Evolutionary conservation across 2,113 vertebrate species (phyloP), one percentile per base, ranked within the genome.

Genomic region (Hydrolagus affinis): DNA sequence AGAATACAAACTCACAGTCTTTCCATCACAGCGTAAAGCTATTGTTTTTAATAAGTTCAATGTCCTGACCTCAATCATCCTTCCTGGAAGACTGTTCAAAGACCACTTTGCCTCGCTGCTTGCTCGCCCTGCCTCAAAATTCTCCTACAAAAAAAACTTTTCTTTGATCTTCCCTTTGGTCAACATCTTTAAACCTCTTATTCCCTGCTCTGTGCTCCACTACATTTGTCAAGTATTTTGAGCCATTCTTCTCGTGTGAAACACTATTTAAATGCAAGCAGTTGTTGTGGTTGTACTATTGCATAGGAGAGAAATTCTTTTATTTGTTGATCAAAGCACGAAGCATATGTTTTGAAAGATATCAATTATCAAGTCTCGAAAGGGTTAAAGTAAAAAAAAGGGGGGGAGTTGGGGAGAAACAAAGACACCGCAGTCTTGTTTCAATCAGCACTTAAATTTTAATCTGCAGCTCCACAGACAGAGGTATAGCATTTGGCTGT

Each of bases 381-480:
- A 77, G 64, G n/a, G 19, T 70, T 70, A 70, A 70, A 21, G 59
- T 3, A 83, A 64, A 11, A 6, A 64, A 66, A 28, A 30, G 28
- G 11, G 17, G 21, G 66, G 11, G 28, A 72, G 11, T 3, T 1
- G 28, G 28, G 19, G 21, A 12, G 17, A 28, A 28, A 14, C 32
- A 83, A 66, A 66, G 17, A 32, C 15, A 83, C 77, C 25, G 30
- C 23, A 32, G 60, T 32, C 25, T 28, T 21, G 66, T 68, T 66
- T 66, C 66, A 66, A 8, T 66, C 62, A 83, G 12, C 15, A 66
- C 28, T 83, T 83, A 83, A 83, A 83, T 44, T 44, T 44, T 44
- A 44, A 44, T 21, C 25, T 83, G n/a, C 59, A 80, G 23, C 77
- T 80, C 78, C 10, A 66, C 60, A 83, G 78, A n/a, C 25, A 66